Percentiles rank a stretch among this genome's conserved stretches.
Conservation (phyloP, 2,888 invertebrate genomes). For the Blastobasis adustella region DNA sequence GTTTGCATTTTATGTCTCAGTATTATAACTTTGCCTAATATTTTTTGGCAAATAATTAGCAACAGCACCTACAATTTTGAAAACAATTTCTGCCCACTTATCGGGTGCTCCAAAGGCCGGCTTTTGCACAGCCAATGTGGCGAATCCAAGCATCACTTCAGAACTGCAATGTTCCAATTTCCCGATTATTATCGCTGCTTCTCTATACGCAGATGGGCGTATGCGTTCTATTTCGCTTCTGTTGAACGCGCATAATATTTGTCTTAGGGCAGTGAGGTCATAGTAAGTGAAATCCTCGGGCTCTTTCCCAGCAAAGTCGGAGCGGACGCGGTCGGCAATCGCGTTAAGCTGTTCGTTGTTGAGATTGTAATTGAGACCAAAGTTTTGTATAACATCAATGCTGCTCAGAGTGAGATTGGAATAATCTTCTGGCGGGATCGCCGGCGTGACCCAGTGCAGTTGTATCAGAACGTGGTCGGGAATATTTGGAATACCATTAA, state of each 20-base stretch:
- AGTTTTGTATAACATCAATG: conserved; percentile 71
- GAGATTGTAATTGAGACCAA: conserved; percentile 66
- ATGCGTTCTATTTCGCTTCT: conserved; percentile 65
- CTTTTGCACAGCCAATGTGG: conserved; percentile 50
- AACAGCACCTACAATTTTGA: conserved; percentile 52
- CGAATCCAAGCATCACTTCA: conserved; percentile 60
- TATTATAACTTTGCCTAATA: conserved; percentile 3
- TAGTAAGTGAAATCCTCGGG: conserved; percentile 73
- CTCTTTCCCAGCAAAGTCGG: conserved; percentile 68
- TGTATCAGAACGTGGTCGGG: conserved; percentile 52
- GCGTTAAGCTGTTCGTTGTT: conserved; percentile 51
- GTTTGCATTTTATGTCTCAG: no score
- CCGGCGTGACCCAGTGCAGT: conserved; percentile 64
- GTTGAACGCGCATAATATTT: conserved; percentile 75
- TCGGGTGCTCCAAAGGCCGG: conserved; percentile 58
- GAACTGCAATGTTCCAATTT: conserved; percentile 56
- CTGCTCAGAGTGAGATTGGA: conserved; percentile 65
- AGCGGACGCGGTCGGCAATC: conserved; percentile 64
- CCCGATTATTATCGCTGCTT: conserved; percentile 59
- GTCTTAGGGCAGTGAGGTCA: conserved; percentile 67
- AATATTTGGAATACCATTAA: conserved; percentile 45
- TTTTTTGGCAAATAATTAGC: conserved; percentile 39
- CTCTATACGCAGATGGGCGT: conserved; percentile 68
- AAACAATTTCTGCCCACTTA: conserved; percentile 48
- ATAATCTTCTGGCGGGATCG: conserved; percentile 63